Conservation (phyloP, 1,140 invertebrate genomes). For the Trigoniulus corallinus region DNA sequence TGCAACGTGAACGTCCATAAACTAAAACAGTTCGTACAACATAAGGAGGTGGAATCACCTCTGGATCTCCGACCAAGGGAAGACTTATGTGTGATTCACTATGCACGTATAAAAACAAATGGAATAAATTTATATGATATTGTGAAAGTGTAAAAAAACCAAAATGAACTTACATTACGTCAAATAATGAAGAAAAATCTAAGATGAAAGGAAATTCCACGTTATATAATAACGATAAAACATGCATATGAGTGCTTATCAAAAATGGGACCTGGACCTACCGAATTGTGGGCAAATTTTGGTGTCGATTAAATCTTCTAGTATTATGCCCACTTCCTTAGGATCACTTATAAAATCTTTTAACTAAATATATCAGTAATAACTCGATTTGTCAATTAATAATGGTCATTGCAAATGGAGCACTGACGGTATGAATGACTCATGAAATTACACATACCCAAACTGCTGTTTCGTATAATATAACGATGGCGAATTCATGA, state of each 20-base stretch:
- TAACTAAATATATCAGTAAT: conserved; percentile 19
- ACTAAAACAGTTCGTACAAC: conserved; percentile 42
- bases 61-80: conserved; percentile 29
- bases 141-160: not conserved
- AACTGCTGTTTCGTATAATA: conserved; percentile 31
- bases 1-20: conserved; percentile 43
- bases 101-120: conserved; percentile 7
- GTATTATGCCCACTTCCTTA: conserved; percentile 34
- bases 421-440: not conserved
- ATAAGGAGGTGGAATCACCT: conserved; percentile 33
- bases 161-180: conserved; percentile 33
- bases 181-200: conserved; percentile 39
- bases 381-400: too few species aligned
- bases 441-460: conserved; percentile 28
- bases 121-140: conserved; percentile 1
- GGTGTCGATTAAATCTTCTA: conserved; percentile 37
- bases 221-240: not conserved
- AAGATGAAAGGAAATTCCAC: conserved; percentile 20
- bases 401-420: not conserved
- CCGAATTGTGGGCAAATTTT: conserved; percentile 24
- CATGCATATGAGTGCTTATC: too few species aligned
- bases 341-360: conserved; percentile 43
- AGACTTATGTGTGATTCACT: conserved; percentile 24
- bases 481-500: conserved; percentile 48
- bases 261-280: too few species aligned